phyloP scores from a whole-genome alignment of 2,113 vertebrate species.

The Grallaria varia region DNA sequence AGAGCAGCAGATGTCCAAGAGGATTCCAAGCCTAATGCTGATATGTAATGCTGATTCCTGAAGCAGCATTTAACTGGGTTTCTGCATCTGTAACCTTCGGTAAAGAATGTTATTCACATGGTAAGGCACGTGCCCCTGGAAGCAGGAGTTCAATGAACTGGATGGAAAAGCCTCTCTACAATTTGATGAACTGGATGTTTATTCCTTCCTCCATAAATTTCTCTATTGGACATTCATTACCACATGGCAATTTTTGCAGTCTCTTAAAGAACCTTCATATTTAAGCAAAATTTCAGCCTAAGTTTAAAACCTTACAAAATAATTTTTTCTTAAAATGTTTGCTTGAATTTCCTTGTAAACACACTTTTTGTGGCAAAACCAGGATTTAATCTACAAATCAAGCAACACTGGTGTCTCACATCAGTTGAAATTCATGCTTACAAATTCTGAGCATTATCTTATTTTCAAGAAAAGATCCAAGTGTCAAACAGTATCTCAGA shows the following conservation, averaged over 20 bases:
- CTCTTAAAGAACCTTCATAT: background rate
- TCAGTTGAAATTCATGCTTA: background rate
- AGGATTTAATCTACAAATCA: background rate
- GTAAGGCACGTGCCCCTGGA: background rate
- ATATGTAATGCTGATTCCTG: slow-evolving; percentile 14
- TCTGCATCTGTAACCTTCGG: slow-evolving; percentile 46
- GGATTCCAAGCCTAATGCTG: slow-evolving; percentile 41
- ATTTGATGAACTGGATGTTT: background rate
- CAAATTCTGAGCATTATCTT: background rate
- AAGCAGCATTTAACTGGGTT: slow-evolving; percentile 38
- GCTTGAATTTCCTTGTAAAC: background rate
- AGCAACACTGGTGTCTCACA: background rate
- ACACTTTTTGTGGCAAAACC: background rate
- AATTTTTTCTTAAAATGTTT: background rate
- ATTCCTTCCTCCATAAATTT: background rate
- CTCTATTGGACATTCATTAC: background rate
- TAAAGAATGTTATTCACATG: slow-evolving; percentile 1
- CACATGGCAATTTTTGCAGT: background rate
- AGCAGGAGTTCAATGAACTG: slow-evolving; percentile 9
- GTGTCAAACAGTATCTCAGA: background rate
- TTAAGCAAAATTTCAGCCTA: background rate
- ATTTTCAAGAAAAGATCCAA: background rate
- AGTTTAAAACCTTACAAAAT: background rate
- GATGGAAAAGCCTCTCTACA: background rate
- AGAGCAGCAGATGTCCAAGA: slow-evolving; percentile 48